Evolutionary conservation across 2,888 invertebrate species (phyloP), one percentile per base, ranked within the genome.

Genomic region (Mythimna vitellina): DNA sequence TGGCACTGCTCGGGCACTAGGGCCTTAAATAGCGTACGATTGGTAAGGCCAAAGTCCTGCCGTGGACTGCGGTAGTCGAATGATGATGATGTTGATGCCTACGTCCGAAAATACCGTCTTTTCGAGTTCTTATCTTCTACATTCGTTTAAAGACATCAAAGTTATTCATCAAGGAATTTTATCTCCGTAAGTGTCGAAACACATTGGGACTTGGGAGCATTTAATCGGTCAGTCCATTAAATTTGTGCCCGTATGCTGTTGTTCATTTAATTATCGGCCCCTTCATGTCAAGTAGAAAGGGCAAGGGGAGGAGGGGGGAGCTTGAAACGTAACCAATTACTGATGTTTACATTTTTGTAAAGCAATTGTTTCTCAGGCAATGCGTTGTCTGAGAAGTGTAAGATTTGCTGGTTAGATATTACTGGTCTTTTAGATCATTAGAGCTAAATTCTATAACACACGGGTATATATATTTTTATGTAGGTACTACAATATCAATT

Each of bases 191-290:
- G 72, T 77, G 80, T 84, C 70, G 77, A 73, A 72, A 75, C 68
- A 69, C 60, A 57, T 73, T 62, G 65, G 29, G 57, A 57, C 57
- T 73, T 42, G 76, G 29, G 67, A 66, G 57, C 68, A 65, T 88
- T 83, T 82, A 86, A 87, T 85, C 84, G 79, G 82, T 77, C 82
- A 75, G 78, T 73, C 78, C 71, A 77, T 80, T 84, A 60, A 60
- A 60, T 38, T 60, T 71, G 77, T 73, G 82, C 90, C 89, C 90
- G 87, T 90, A 91, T 91, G 51, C 65, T 75, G 81, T 78, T 86
- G 85, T 84, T 90, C 87, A 90, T 90, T 91, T 91, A 91, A 90
- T 91, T 91, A 90, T 84, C 76, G 83, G 88, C 81, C 89, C 88
- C 89, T 86, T 83, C 79, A 79, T 81, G 82, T 73, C 76, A 78